Percentiles rank a stretch among this genome's conserved stretches.
These are phyloP conservation scores for Anguilla obscura DNA, from an alignment of 2,797 vertebrate genomes.

Conservation along the genomic window DNA sequence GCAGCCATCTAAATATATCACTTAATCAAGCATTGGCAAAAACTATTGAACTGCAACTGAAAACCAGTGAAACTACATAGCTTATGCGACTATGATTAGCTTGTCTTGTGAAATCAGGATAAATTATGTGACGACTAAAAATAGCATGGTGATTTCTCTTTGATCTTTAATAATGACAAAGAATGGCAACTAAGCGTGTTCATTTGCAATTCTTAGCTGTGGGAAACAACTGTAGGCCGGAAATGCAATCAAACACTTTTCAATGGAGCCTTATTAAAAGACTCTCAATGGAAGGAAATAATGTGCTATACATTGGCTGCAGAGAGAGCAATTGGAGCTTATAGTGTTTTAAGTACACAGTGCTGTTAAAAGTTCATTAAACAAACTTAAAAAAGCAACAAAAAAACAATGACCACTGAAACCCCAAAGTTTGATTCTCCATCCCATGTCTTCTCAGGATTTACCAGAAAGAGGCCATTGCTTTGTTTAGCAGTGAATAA, in stretches of 20 bases:
- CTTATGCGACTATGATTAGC: background rate
- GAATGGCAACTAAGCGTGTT: background rate
- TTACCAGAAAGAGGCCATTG: constrained; percentile 17
- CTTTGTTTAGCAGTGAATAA: constrained; percentile 31
- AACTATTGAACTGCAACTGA: background rate
- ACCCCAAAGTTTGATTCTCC: background rate
- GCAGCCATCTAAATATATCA: constrained; percentile 31
- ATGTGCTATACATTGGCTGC: background rate
- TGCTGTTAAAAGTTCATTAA: background rate
- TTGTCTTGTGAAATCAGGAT: background rate
- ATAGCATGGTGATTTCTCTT: background rate
- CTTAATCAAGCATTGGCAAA: background rate
- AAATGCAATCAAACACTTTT: constrained; percentile 4
- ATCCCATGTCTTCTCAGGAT: background rate
- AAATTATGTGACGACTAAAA: background rate
- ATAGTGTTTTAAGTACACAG: background rate
- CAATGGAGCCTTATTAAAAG: background rate
- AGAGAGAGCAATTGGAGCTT: background rate
- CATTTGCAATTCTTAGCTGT: background rate
- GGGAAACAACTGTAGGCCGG: background rate
- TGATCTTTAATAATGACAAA: background rate
- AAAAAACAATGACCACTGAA: background rate
- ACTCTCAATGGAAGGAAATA: background rate
- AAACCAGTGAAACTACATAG: background rate
- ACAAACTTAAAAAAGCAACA: background rate